These are phyloP conservation scores for Chiridota heheva DNA, from an alignment of 35 echinoderm and acorn worm genomes.

Conservation along the genomic window DNA sequence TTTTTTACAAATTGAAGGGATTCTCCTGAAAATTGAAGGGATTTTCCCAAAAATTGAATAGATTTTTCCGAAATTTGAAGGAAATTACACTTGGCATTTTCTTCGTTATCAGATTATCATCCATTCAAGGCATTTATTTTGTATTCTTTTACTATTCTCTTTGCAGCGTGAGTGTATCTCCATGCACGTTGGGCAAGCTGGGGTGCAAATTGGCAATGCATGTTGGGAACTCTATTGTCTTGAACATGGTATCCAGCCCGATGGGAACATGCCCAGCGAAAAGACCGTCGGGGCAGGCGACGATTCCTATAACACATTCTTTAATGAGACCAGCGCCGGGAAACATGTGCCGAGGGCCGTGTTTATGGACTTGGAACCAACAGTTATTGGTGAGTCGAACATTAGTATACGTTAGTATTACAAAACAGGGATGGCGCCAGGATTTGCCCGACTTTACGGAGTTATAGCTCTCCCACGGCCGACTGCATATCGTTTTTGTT, in stretches of 20 bases:
- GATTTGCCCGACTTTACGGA: too few species aligned
- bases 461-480: too few species aligned
- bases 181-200: constrained; percentile 84
- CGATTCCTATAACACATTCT: constrained; percentile 81
- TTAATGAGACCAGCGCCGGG: constrained; percentile 69
- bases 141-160: too few species aligned
- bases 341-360: constrained; percentile 73
- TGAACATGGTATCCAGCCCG: constrained; percentile 90
- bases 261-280: constrained; percentile 81
- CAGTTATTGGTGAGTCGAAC: constrained; percentile 57
- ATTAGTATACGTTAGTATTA: background rate
- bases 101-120: too few species aligned
- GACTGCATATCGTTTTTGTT: too few species aligned
- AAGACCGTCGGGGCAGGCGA: constrained; percentile 30
- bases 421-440: too few species aligned
- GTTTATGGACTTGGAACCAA: constrained; percentile 75
- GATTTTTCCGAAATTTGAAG: too few species aligned
- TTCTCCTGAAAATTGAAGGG: too few species aligned
- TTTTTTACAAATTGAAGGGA: too few species aligned
- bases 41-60: too few species aligned
- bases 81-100: too few species aligned
- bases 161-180: constrained; percentile 97
- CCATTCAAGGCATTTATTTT: too few species aligned
- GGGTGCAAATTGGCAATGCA: constrained; percentile 82
- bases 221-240: constrained; percentile 87